Percentiles rank a stretch among this genome's conserved stretches.
Conservation (phyloP, 92 coral and sea anemone species). For the Umimayanthus kanabou region DNA sequence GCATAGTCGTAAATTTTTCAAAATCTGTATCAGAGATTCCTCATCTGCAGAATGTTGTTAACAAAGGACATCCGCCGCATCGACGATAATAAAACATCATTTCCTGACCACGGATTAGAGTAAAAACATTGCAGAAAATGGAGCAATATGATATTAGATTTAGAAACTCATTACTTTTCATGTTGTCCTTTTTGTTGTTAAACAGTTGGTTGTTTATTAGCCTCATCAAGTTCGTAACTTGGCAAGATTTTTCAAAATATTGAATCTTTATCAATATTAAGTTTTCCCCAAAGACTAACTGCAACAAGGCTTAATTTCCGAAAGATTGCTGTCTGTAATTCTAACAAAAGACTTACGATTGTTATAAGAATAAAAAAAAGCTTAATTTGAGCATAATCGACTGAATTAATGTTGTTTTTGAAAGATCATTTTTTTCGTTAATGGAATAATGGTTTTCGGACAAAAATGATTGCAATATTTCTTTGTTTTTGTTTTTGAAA, state of each 20-base stretch:
- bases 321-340: background rate
- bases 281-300: background rate
- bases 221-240: background rate
- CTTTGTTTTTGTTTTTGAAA: background rate
- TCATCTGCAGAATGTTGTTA: background rate
- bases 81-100: background rate
- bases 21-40: background rate
- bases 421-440: background rate
- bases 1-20: background rate
- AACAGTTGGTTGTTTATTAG: background rate
- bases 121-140: too few species aligned
- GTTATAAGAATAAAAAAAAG: background rate
- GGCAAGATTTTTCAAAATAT: background rate
- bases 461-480: background rate
- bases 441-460: background rate
- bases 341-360: background rate
- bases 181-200: background rate
- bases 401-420: background rate
- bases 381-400: background rate
- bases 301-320: background rate
- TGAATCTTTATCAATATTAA: background rate
- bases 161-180: background rate
- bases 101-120: background rate
- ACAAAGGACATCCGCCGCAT: background rate
- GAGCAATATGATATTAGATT: background rate